Evolutionary conservation across 2,113 vertebrate genomes (phyloP).

Genomic region (Malurus alboscapulatus): DNA sequence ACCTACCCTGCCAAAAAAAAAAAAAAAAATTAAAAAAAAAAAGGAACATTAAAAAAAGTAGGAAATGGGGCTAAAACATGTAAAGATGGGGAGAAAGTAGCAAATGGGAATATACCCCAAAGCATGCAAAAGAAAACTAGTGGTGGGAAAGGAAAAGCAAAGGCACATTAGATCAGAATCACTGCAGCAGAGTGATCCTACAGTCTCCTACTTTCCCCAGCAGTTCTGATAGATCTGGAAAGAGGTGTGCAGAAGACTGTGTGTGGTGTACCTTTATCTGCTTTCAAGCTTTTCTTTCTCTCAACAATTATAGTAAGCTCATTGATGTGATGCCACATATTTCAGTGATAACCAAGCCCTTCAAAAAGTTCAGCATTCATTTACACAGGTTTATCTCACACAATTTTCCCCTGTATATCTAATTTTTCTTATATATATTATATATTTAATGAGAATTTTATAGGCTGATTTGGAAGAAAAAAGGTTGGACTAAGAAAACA

Average conservation of each 20-base stretch:
- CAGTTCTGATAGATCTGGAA: not conserved
- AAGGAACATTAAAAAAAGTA: too few relatives aligned
- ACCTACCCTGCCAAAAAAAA: too few relatives aligned
- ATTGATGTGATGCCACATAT: not conserved
- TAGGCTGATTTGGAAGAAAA: not conserved
- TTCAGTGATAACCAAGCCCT: not conserved
- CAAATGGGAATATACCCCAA: accelerated
- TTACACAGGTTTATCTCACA: not conserved
- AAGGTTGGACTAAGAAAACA: not conserved
- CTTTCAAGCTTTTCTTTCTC: not conserved
- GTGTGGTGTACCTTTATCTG: not conserved
- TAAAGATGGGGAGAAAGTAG: not conserved
- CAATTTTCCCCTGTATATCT: not conserved
- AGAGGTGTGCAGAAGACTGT: not conserved
- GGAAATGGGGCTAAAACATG: too few relatives aligned
- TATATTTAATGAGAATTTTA: not conserved
- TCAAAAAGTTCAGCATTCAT: not conserved
- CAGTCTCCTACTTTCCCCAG: not conserved
- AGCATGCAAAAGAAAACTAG: not conserved
- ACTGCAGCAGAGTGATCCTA: not conserved
- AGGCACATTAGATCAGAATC: not conserved
- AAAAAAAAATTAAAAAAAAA: too few relatives aligned
- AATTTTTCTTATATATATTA: not conserved
- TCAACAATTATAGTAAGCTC: not conserved
- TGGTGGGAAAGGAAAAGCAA: not conserved